Conservation (phyloP, 2,888 invertebrate species). For the Hirtodrosophila histrioides region DNA sequence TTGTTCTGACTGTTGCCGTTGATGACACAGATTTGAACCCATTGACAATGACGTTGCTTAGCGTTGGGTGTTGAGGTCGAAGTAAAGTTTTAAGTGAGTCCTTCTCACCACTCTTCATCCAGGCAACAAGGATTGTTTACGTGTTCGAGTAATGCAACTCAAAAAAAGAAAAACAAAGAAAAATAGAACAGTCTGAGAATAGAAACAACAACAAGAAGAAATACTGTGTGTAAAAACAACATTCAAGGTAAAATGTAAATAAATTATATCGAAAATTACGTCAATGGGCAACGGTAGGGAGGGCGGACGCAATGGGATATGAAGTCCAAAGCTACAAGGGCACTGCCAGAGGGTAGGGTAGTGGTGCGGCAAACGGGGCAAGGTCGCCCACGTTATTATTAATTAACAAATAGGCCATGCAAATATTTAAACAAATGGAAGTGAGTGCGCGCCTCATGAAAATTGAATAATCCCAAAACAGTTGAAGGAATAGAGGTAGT, state of each 20-base stretch:
- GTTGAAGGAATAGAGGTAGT: too few relatives aligned
- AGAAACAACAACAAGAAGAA: conserved; percentile 9
- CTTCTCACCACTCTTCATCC: conserved; percentile 4
- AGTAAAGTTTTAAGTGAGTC: conserved; percentile 21
- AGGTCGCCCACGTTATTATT: conserved; percentile 54
- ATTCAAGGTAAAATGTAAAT: conserved; percentile 63
- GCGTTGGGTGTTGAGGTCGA: conserved; percentile 7
- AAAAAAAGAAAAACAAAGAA: conserved; percentile 6
- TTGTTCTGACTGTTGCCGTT: not conserved
- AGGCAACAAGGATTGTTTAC: too few relatives aligned
- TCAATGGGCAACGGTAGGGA: conserved; percentile 22
- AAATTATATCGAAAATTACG: conserved; percentile 55
- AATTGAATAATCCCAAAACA: conserved; percentile 1
- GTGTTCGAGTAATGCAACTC: not conserved
- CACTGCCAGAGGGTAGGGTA: conserved; percentile 14
- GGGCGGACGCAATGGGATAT: conserved; percentile 15
- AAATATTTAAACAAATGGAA: conserved; percentile 60
- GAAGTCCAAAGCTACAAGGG: conserved; percentile 25
- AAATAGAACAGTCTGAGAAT: conserved; percentile 4
- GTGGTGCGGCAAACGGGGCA: conserved; percentile 14
- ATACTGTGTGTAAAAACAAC: conserved; percentile 18
- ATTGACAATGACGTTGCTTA: too few relatives aligned
- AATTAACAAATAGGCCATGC: conserved; percentile 61
- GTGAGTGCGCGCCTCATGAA: conserved; percentile 10
- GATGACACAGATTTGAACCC: conserved; percentile 2